Conservation (phyloP, 1,140 invertebrate genomes). For the Proctacanthus coquilletti region DNA sequence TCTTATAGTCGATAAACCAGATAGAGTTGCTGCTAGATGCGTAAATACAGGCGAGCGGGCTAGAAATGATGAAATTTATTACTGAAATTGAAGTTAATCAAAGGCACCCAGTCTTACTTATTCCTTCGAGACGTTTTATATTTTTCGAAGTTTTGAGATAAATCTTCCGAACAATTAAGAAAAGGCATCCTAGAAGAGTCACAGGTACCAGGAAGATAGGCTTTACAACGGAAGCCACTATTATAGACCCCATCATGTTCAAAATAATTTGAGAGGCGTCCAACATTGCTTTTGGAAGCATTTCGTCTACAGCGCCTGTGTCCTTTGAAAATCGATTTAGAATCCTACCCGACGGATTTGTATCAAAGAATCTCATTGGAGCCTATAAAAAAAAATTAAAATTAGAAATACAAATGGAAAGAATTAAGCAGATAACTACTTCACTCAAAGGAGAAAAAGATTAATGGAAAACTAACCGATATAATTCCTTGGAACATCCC, state of each 20-base stretch:
- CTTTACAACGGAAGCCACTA: slow-evolving; percentile 58
- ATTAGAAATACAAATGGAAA: slow-evolving; percentile 10
- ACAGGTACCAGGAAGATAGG: slow-evolving; percentile 56
- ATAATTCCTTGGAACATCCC: slow-evolving; percentile 5
- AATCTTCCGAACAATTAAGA: slow-evolving; percentile 55
- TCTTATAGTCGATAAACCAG: slow-evolving; percentile 59
- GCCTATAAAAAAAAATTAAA: slow-evolving; percentile 29
- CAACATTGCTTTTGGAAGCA: slow-evolving; percentile 59
- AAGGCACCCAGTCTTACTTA: slow-evolving; percentile 36
- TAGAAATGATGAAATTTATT: slow-evolving; percentile 5
- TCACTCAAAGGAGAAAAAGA: neutral
- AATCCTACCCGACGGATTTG: slow-evolving; percentile 55
- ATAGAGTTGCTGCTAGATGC: slow-evolving; percentile 53
- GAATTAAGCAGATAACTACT: neutral
- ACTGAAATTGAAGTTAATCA: too few relatives aligned
- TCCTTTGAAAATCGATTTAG: slow-evolving; percentile 66
- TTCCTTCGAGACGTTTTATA: slow-evolving; percentile 72
- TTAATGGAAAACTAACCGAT: neutral
- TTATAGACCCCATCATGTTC: slow-evolving; percentile 40
- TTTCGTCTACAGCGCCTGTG: slow-evolving; percentile 70
- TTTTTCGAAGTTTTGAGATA: slow-evolving; percentile 72
- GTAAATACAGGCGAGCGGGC: slow-evolving; percentile 60
- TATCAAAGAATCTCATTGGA: slow-evolving; percentile 66
- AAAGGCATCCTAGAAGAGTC: slow-evolving; percentile 46
- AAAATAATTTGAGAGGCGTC: slow-evolving; percentile 60